Base-by-base conservation (phyloP, 2,113 vertebrate species). In the Microcebus jonahi region DNA sequence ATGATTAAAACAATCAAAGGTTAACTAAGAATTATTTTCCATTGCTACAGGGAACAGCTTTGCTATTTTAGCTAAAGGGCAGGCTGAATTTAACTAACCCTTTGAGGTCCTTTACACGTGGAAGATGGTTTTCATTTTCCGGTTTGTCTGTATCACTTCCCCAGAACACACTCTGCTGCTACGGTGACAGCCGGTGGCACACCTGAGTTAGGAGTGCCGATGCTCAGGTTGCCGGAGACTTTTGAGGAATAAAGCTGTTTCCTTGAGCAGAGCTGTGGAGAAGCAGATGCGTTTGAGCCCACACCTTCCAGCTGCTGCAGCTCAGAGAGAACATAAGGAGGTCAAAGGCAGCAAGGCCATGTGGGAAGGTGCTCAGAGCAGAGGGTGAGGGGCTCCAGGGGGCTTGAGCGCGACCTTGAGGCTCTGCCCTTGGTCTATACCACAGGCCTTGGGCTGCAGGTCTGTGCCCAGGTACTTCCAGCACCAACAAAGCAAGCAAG, bases 381-480 rank as follows among this genome's bases (percentile, higher is more conserved):
- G 55, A 59, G 63, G 36, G 8, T n/a, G 21, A 57, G 12, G 36
- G 39, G 15, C 34, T 39, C 12, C 10, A 9, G 73, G 75, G 39
- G 77, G 77, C 15, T 4, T 5, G 0, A 3, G 14, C 8, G 6
- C 55, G 53, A 81, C 50, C 34, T 65, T 36, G 31, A 39, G 34
- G 42, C 45, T 77, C 36, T 20, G n/a, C 42, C 42, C 25, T 68
- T 13, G 31, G n/a, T 29, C n/a, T 67, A 42, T 6, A 42, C 50
- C 39, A 5, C 1, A 12, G n/a, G 61, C 36, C 18, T 75, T 8
- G 39, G 14, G 25, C 3, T 20, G 12, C 34, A 63, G 6, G 23
- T 8, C 0, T 67, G 77, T 53, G 21, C 13, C 15, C 14, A 5
- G 13, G 68, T 1, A 34, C 14, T 79, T 48, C 29, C 4, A 0